Conservation (phyloP, 2,888 invertebrate species). For the Caenorhabditis panamensis region DNA sequence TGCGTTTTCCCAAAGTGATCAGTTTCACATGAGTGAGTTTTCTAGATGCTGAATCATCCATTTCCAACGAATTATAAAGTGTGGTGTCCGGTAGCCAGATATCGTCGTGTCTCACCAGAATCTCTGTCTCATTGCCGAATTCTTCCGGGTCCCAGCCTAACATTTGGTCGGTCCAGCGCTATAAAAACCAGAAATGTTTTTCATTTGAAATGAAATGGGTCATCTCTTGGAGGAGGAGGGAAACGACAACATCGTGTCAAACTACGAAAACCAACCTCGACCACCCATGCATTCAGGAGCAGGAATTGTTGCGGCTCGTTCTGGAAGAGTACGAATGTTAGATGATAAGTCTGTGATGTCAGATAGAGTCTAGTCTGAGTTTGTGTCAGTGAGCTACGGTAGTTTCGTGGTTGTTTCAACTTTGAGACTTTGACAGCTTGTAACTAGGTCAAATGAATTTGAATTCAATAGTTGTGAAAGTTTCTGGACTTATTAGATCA, state of each 20-base stretch:
- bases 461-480: too few relatives aligned
- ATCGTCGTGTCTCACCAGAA: conserved; percentile 58
- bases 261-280: conserved; percentile 56
- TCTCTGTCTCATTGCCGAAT: conserved; percentile 59
- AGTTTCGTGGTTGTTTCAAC: neutral
- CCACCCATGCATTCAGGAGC: conserved; percentile 66
- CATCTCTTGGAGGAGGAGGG: neutral
- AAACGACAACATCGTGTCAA: conserved; percentile 1
- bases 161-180: conserved; percentile 67
- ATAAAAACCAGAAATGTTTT: conserved; percentile 22
- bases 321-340: conserved; percentile 23
- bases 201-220: conserved; percentile 16
- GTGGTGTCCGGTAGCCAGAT: conserved; percentile 68
- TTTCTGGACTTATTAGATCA: too few relatives aligned
- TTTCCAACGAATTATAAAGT: conserved; percentile 64
- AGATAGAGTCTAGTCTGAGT: too few relatives aligned
- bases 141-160: conserved; percentile 65
- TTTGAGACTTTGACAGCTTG: too few relatives aligned
- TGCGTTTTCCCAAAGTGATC: conserved; percentile 38
- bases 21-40: conserved; percentile 56
- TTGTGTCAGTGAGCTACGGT: too few relatives aligned
- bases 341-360: neutral
- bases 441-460: too few relatives aligned
- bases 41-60: conserved; percentile 50
- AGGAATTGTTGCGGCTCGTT: conserved; percentile 68